Percentiles rank a stretch among this genome's conserved stretches.
These are phyloP conservation scores for Conus betulinus DNA, from an alignment of 1,140 invertebrate species.

Conservation along the genomic window DNA sequence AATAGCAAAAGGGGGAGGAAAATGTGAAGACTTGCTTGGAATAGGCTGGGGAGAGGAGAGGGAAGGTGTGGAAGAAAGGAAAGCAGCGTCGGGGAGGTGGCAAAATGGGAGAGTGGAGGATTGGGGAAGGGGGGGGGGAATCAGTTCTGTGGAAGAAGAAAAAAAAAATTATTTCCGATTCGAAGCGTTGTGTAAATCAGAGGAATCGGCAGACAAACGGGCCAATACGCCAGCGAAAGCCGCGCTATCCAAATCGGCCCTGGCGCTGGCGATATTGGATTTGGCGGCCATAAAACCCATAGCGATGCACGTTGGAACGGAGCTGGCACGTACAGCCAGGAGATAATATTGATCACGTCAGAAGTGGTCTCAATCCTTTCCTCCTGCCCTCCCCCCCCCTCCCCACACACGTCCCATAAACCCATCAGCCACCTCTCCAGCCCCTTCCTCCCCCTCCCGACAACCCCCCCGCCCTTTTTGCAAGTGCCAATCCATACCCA, in stretches of 20 bases:
- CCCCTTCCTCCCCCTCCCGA: background rate
- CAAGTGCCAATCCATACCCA: background rate
- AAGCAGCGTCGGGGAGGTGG: no score
- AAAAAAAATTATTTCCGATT: background rate
- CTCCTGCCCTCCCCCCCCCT: background rate
- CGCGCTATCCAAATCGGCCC: background rate
- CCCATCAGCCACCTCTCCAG: background rate
- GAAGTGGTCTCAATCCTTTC: constrained; percentile 5
- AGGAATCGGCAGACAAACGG: constrained; percentile 9
- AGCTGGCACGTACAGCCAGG: background rate
- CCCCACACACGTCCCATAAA: background rate
- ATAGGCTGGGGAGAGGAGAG: constrained; percentile 8
- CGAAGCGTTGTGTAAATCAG: constrained; percentile 2
- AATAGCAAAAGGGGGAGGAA: background rate
- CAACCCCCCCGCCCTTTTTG: background rate
- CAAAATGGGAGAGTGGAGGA: no score
- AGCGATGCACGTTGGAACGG: background rate
- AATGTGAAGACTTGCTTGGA: background rate
- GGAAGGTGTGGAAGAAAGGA: background rate
- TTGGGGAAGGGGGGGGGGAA: background rate
- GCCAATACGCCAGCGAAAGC: background rate
- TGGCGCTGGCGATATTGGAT: constrained; percentile 2
- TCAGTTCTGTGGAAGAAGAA: background rate
- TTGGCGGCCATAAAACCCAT: constrained; percentile 6
- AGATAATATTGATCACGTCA: constrained; percentile 7